These are phyloP conservation scores for Melitaea athalia DNA, from an alignment of 2,888 invertebrate genomes.

Conservation along the genomic window DNA sequence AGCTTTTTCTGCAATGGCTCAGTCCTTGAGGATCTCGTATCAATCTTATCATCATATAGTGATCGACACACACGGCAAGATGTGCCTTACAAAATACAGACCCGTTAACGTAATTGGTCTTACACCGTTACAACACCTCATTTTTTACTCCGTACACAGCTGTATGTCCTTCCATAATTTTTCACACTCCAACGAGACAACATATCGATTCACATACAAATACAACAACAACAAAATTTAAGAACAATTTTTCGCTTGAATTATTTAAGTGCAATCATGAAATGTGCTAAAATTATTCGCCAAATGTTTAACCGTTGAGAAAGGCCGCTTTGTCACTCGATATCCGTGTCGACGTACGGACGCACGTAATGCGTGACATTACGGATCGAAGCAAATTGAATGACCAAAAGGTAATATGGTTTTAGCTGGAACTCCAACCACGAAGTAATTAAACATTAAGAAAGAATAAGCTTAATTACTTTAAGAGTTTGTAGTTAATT, in stretches of 20 bases:
- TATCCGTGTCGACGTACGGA: conserved; percentile 49
- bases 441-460: conserved; percentile 6
- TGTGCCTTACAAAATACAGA: no score
- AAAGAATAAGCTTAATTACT: conserved; percentile 4
- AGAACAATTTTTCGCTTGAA: conserved; percentile 40
- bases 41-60: no score
- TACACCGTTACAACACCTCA: no score
- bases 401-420: conserved; percentile 6
- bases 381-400: conserved; percentile 21
- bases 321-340: conserved; percentile 63
- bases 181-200: background rate
- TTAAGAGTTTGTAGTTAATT: background rate
- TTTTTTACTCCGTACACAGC: no score
- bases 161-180: background rate
- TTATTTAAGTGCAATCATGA: conserved; percentile 51
- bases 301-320: conserved; percentile 49
- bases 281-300: conserved; percentile 70
- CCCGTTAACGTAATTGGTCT: no score
- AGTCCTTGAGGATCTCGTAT: no score
- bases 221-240: background rate
- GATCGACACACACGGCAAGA: no score
- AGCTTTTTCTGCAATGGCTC: no score
- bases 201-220: background rate
- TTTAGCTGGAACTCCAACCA: conserved; percentile 15
- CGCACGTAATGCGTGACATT: conserved; percentile 32